Conservation (phyloP, 2,113 vertebrate genomes). For the Melanerpes formicivorus region DNA sequence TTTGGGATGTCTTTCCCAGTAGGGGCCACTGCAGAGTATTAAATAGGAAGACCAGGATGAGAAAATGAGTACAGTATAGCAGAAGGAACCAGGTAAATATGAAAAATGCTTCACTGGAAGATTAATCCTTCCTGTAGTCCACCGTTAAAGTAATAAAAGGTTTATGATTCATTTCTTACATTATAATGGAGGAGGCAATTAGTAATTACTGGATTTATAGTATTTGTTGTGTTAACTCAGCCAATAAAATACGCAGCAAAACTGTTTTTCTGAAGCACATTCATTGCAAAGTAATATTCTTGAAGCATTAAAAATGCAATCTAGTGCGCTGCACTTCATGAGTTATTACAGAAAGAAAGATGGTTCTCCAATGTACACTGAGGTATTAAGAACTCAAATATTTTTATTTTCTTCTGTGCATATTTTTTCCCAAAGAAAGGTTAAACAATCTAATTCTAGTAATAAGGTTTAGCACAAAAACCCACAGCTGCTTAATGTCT, state of each 20-base stretch:
- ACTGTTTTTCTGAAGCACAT: conserved; percentile 40
- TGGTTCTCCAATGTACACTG: conserved; percentile 3
- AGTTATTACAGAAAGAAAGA: conserved; percentile 1
- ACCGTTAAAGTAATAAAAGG: conserved; percentile 73
- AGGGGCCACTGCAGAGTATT: conserved; percentile 60
- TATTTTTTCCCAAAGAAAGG: not conserved
- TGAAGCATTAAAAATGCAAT: conserved; percentile 52
- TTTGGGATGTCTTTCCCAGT: conserved; percentile 60
- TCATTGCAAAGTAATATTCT: conserved; percentile 27
- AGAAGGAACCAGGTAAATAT: conserved; percentile 69
- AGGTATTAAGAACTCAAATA: conserved; percentile 49
- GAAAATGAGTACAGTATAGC: conserved; percentile 27
- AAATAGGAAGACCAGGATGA: conserved; percentile 57
- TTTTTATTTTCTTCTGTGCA: conserved; percentile 5
- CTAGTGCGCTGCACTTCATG: not conserved
- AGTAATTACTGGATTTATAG: conserved; percentile 80
- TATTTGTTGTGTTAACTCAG: conserved; percentile 81
- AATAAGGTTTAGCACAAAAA: not conserved
- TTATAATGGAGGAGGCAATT: conserved; percentile 81
- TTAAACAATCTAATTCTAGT: not conserved
- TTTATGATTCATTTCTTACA: conserved; percentile 80
- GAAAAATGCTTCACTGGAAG: conserved; percentile 70
- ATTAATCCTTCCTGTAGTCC: conserved; percentile 76
- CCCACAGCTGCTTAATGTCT: not conserved
- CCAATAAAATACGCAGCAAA: conserved; percentile 71